These are phyloP conservation scores for Ochotona princeps DNA, from an alignment of 2,113 vertebrate species.

Conservation along the genomic window DNA sequence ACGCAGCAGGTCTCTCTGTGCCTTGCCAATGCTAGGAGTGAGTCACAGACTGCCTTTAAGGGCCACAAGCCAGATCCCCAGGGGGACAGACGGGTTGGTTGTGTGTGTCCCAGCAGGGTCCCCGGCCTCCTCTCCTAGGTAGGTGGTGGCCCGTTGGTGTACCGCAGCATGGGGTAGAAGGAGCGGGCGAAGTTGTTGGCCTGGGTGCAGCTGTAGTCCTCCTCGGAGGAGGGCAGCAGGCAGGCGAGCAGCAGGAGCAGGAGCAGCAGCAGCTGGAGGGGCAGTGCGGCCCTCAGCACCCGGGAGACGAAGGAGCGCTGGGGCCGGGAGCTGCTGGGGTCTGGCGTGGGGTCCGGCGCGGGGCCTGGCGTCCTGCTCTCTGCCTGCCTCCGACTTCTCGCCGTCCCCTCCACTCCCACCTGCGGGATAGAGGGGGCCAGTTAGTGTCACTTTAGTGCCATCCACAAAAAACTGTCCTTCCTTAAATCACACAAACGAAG, in stretches of 20 bases:
- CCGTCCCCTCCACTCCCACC: constrained; percentile 20
- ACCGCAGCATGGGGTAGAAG: constrained; percentile 94
- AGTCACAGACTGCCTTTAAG: not conserved
- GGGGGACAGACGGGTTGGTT: not conserved
- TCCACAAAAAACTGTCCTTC: not conserved
- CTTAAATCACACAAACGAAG: not conserved
- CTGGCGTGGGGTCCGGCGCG: not conserved
- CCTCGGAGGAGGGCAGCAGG: constrained; percentile 90
- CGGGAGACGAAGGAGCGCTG: constrained; percentile 88
- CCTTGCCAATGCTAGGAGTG: not conserved
- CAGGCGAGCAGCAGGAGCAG: constrained; percentile 91
- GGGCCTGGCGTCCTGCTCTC: constrained; percentile 71
- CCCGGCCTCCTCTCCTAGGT: constrained; percentile 82
- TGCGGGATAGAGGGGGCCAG: constrained; percentile 64
- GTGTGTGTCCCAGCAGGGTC: not conserved
- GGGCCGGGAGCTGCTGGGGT: not conserved
- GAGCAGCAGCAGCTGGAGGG: constrained; percentile 91
- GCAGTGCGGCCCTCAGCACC: constrained; percentile 90
- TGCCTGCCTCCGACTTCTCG: constrained; percentile 49
- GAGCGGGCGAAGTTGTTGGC: constrained; percentile 96
- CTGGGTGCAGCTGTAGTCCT: constrained; percentile 91
- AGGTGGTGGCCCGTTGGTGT: constrained; percentile 96
- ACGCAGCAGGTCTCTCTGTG: not conserved
- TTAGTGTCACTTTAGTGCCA: not conserved
- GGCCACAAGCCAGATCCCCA: not conserved